Evolutionary conservation across 2,888 invertebrate species (phyloP), one percentile per base, ranked within the genome.

Genomic region (Chydorus sphaericus): DNA sequence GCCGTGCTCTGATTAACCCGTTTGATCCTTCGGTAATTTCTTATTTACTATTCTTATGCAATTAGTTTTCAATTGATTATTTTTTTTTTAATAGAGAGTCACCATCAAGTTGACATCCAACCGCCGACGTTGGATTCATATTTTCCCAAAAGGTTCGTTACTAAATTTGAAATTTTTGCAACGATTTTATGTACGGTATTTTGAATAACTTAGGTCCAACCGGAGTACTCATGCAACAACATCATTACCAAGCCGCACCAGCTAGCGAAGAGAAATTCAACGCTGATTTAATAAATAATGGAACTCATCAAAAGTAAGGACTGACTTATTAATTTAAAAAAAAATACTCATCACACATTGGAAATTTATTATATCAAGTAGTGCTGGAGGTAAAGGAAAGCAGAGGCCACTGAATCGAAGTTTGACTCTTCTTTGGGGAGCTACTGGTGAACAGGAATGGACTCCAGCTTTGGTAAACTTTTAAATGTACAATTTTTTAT

Each of bases 401-500:
- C 57, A 56, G n/a, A 29, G 37, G 6, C 50, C 54, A 16, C 58
- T 60, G 37, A 63, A 64, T 55, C 60, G 60, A 31, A 76, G 74
- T 63, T 74, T 84, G 52, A 85, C 86, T 0, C 71, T 86, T 31
- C 73, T 90, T 49, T 93, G 93, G 92, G 93, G 93, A 26, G 90
- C 90, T 4, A 93, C 93, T 0, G 93, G 93, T 36, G 93, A 94
- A 69, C 93, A 94, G 69, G 92, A 93, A 69, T 94, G 94, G 94
- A 92, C 92, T 2, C 92, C 93, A 0, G 91, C 90, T 29, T 76
- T 93, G 58, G 93, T 92, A 3, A 94, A 48, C 37, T 53, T 36
- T 30, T 55, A 48, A 14, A 33, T n/a, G 29, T n/a, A 20, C 16
- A 18, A 29, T 30, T 51, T 50, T 20, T 3, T 31, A 16, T 57